Conservation (phyloP, 2,113 vertebrate species). For the Rhea pennata region DNA sequence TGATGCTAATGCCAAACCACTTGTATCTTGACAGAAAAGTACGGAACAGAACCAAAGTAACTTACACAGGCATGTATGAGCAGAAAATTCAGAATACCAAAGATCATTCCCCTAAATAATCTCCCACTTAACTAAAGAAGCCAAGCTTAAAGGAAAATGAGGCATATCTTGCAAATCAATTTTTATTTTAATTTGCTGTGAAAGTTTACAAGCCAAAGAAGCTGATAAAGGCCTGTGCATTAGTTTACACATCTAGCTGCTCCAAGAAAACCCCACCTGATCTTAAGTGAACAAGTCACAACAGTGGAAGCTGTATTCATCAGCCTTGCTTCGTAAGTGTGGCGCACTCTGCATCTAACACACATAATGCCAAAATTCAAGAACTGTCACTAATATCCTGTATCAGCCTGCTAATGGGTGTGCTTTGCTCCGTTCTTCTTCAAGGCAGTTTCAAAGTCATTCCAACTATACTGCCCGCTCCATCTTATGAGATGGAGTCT, state of each 20-base stretch:
- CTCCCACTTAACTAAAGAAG: background rate
- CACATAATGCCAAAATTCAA: fast-evolving
- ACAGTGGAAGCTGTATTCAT: background rate
- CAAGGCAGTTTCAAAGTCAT: background rate
- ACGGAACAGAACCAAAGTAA: background rate
- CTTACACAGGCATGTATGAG: background rate
- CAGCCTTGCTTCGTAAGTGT: background rate
- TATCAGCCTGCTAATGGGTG: background rate
- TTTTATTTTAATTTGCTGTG: background rate
- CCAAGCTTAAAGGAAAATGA: background rate
- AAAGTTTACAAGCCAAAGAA: background rate
- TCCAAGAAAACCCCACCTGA: background rate
- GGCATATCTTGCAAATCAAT: background rate
- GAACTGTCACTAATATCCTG: fast-evolving
- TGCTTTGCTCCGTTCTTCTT: background rate
- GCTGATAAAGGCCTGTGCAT: background rate
- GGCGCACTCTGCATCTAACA: fast-evolving
- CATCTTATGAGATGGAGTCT: background rate
- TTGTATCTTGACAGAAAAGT: background rate
- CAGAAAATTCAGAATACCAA: background rate
- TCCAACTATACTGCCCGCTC: background rate
- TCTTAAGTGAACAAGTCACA: background rate
- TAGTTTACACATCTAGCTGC: background rate
- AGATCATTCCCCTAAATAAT: background rate
- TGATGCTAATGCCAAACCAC: background rate